A percentile compares a stretch with the other conserved stretches of the same genome.
Conservation (phyloP, 2,888 invertebrate genomes). For the Bhutanitis thaidina region DNA sequence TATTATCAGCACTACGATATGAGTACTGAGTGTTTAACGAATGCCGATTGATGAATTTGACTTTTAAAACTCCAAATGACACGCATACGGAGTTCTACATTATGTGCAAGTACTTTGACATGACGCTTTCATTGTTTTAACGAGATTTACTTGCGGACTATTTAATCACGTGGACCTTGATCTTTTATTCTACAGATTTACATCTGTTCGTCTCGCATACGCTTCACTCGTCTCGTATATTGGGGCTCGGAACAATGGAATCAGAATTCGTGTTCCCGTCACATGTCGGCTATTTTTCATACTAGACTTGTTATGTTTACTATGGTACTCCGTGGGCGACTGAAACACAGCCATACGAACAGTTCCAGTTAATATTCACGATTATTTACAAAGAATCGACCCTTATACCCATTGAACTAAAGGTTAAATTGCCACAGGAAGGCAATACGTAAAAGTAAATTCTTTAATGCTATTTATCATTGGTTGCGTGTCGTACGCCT, state of each 20-base stretch:
- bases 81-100: constrained; percentile 21
- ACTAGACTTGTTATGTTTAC: constrained; percentile 39
- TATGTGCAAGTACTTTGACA: constrained; percentile 27
- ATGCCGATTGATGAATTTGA: background rate
- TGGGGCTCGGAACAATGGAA: constrained; percentile 44
- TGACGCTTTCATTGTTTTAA: constrained; percentile 36
- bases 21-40: constrained; percentile 24
- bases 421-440: constrained; percentile 7
- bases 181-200: constrained; percentile 39
- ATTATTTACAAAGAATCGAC: background rate
- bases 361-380: constrained; percentile 9
- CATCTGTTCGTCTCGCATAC: constrained; percentile 36
- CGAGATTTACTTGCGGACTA: constrained; percentile 37
- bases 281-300: constrained; percentile 44
- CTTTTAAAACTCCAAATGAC: constrained; percentile 4
- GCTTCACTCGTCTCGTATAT: constrained; percentile 28
- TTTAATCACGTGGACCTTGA: constrained; percentile 36
- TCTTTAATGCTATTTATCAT: constrained; percentile 27
- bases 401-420: constrained; percentile 11
- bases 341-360: constrained; percentile 27
- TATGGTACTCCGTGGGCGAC: constrained; percentile 37
- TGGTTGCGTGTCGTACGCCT: constrained; percentile 28
- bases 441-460: background rate
- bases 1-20: too few relatives aligned
- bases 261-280: constrained; percentile 41